Base-by-base conservation (phyloP, 2,797 vertebrate species). In the Notamacropus eugenii region DNA sequence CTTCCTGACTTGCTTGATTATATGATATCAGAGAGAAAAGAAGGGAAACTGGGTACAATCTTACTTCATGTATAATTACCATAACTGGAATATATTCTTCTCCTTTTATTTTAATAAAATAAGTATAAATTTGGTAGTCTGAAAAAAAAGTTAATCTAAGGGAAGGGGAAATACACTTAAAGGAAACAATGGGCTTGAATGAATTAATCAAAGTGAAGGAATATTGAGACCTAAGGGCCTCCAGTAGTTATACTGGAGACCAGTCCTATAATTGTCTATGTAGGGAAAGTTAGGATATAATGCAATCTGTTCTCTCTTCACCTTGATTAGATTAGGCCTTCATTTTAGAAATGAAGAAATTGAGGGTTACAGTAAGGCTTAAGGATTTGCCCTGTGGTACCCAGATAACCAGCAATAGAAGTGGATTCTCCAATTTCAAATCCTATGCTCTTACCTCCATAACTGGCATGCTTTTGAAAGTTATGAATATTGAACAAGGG, bases 281-380 rank as follows among this genome's bases (percentile, higher is more conserved):
- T 24, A 74, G n/a, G n/a, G 19, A 74, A 22, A 74, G 2, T 10
- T 40, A 16, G 34, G 19, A 40, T 22, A 40, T 40, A 40, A 74
- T 74, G 67, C 16, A 74, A 4, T 5, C n/a, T 40, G 19, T 74
- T 2, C 29, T 74, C 16, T 74, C n/a, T 4, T 40, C 6, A n/a
- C 67, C 16, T 5, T 40, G 6, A 74, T 74, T 40, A 5, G 31
- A 8, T n/a, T 16, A 67, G 22, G 67, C 6, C n/a, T n/a, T 40
- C 67, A 74, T 74, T 40, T 24, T 74, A 74, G 5, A 40, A 74
- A 74, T 40, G 6, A 40, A 67, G n/a, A 74, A 74, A 93, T 40
- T 10, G 24, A 52, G 57, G 28, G 27, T 12, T 19, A 3, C 28
- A 19, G 6, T 0, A 1, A 16, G 34, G 6, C 14, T 0, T 0